phyloP scores from a whole-genome alignment of 2,797 vertebrate species.

The Notamacropus eugenii region DNA sequence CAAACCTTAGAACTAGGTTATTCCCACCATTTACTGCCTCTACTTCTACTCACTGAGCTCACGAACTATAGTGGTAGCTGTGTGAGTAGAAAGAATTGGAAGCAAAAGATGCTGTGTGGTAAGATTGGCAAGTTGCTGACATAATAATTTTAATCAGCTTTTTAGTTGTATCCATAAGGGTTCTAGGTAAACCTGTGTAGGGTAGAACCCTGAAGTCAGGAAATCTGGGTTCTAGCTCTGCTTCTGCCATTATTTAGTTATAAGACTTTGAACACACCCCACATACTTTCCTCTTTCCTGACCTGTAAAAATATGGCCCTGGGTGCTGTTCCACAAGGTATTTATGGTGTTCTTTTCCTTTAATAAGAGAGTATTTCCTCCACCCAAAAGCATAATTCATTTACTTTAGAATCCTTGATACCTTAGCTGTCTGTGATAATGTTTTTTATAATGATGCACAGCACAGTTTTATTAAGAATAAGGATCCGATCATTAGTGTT shows the following conservation, averaged over 20 bases:
- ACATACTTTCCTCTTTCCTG: not conserved
- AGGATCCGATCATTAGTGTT: conserved; percentile 22
- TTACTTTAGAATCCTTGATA: not conserved
- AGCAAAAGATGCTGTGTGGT: not conserved
- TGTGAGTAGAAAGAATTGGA: not conserved
- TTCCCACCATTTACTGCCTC: not conserved
- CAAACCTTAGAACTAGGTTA: not conserved
- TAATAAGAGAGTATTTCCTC: conserved; percentile 30
- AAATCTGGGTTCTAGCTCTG: not conserved
- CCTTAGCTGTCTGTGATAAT: not conserved
- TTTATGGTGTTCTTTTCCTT: not conserved
- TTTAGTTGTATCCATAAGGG: not conserved
- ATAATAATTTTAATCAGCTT: not conserved
- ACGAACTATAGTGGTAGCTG: not conserved
- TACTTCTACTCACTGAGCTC: not conserved
- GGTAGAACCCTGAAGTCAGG: not conserved
- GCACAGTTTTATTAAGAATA: conserved; percentile 30
- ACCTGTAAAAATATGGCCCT: not conserved
- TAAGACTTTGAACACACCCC: not conserved
- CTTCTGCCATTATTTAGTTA: not conserved
- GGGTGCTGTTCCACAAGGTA: not conserved
- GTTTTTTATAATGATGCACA: conserved; percentile 40
- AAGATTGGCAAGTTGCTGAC: not conserved
- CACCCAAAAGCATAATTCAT: conserved; percentile 32
- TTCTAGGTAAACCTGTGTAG: not conserved